Evolutionary conservation across 2,113 vertebrate genomes (phyloP).

Genomic region (Cyprinus carpio): DNA sequence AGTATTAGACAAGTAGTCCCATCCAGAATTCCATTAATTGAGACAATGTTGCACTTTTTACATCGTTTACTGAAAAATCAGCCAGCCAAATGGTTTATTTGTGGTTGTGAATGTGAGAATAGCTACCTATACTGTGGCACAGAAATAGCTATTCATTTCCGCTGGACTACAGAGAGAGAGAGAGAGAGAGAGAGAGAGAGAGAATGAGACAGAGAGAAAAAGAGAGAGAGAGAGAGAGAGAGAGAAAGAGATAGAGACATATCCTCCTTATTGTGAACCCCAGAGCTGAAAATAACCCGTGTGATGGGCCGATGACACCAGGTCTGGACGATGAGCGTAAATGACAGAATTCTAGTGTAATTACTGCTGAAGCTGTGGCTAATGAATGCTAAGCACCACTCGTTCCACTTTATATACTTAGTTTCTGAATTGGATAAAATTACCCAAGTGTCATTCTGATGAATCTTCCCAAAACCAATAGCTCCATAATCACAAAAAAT

Average conservation of each 20-base stretch:
- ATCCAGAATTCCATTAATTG: neutral
- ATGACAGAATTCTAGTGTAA: constrained; percentile 47
- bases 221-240: no score
- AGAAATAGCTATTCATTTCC: neutral
- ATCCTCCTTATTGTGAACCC: neutral
- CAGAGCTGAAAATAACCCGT: constrained; percentile 44
- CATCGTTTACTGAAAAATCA: neutral
- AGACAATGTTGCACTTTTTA: neutral
- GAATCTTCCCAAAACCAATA: neutral
- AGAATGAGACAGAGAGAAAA: neutral
- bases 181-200: neutral
- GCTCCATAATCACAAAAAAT: neutral
- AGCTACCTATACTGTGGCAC: neutral
- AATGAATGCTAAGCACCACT: constrained; percentile 54
- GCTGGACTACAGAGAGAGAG: neutral
- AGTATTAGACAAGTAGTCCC: neutral
- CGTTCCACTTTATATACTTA: neutral
- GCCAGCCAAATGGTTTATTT: neutral
- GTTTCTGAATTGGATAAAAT: neutral
- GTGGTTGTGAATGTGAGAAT: neutral
- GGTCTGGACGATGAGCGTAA: constrained; percentile 42
- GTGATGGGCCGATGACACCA: constrained; percentile 34
- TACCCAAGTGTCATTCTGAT: neutral
- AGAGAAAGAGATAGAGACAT: neutral
- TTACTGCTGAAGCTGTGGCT: constrained; percentile 38